Evolutionary conservation across 92 coral and sea anemone species (phyloP), one percentile per base, ranked within the genome.

Genomic region (Isaurus tuberculatus): DNA sequence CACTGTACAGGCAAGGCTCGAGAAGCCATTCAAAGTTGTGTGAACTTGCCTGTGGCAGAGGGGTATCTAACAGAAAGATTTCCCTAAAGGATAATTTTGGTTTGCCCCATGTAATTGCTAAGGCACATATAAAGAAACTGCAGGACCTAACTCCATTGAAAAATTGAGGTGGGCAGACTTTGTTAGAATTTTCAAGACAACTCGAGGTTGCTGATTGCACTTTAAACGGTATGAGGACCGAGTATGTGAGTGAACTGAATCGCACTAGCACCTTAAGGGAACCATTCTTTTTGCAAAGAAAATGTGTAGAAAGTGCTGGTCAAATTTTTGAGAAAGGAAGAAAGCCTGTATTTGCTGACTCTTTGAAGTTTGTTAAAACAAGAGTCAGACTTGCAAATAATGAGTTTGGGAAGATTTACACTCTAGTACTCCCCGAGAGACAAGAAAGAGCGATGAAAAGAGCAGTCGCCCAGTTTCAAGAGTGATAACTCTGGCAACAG

Each of bases 31-130:
- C 84, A 85, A 14, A 75, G 84, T 30, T 84, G 88, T 74, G 88
- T 84, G 1, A 84, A 57, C 13, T 84, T 84, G 36, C 81, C 87
- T 2, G 78, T 49, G 2, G 27, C 29, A 20, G 87, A 87, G 44
- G 84, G 83, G 43, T 36, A 74, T 46, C 36, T 32, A 70, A 71
- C 81, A 3, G 86, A 3, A 86, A 86, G 53, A 36, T 48, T 7
- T 63, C 89, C 4, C 80, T 86, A 0, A 46, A 67, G 40, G 70
- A 83, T 71, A 86, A 90, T 74, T 83, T 90, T 86, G 88, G 88
- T 9, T 42, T 55, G 20, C 91, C 93, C 61, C 94, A 84, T 20
- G 79, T 87, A 17, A 88, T 87, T 11, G 80, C 91, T 13, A 87
- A 70, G 9, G 94, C 93, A 51, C 89, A 87, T 22, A 31, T 77